These are phyloP conservation scores for Ariopsis seemanni DNA, from an alignment of 2,113 vertebrate species.

Conservation along the genomic window DNA sequence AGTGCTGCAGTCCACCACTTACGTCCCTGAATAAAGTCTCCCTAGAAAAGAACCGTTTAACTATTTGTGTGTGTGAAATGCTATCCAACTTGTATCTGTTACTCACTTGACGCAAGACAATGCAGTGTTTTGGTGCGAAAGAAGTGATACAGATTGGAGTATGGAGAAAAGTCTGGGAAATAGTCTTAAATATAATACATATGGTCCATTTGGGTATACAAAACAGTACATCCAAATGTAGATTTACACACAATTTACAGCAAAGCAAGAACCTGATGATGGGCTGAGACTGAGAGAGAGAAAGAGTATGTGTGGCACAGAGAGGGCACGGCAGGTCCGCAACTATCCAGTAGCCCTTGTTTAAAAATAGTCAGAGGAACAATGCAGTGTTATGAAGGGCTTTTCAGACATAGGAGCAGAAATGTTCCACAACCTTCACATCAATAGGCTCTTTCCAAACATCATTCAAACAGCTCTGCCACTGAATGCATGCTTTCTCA, in stretches of 20 bases:
- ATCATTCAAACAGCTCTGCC: constrained; percentile 14
- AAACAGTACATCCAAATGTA: neutral
- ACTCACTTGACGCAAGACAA: neutral
- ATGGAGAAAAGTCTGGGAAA: neutral
- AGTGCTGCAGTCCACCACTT: neutral
- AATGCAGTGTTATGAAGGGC: constrained; percentile 2
- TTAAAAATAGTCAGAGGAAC: constrained; percentile 33
- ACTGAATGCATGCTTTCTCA: constrained; percentile 13
- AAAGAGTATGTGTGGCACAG: neutral
- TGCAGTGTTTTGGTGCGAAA: neutral
- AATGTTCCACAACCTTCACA: constrained; percentile 35
- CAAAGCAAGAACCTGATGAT: constrained; percentile 12
- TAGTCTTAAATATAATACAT: neutral
- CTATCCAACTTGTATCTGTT: constrained; percentile 17
- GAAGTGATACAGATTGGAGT: neutral
- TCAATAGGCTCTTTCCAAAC: constrained; percentile 26
- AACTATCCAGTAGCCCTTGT: constrained; percentile 7
- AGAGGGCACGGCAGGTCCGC: neutral
- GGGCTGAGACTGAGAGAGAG: neutral
- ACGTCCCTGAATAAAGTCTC: neutral
- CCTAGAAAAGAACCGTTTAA: constrained; percentile 9
- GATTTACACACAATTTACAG: neutral
- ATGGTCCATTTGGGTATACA: neutral
- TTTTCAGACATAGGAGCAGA: constrained; percentile 13
- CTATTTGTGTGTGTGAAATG: constrained; percentile 23